Percentiles rank a stretch among this genome's conserved stretches.
These are phyloP conservation scores for Temnothorax ravouxi DNA, from an alignment of 2,888 invertebrate genomes.

Conservation along the genomic window DNA sequence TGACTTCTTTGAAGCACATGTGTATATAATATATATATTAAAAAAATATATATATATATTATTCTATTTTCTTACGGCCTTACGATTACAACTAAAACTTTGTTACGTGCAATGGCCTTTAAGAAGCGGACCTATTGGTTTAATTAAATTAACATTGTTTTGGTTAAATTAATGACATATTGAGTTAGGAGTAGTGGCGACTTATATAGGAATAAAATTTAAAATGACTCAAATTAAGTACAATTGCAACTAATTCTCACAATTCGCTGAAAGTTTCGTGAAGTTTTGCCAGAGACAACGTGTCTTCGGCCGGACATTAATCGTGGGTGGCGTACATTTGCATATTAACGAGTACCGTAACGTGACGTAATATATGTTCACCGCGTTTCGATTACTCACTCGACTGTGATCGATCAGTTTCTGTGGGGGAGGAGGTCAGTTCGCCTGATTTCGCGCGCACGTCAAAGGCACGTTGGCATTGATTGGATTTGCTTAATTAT, in stretches of 20 bases:
- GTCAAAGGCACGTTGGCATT: neutral
- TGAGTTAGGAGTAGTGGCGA: too few relatives aligned
- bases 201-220: too few relatives aligned
- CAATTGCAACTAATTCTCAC: conserved; percentile 22
- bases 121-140: too few relatives aligned
- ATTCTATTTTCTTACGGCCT: too few relatives aligned
- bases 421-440: neutral
- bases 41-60: too few relatives aligned
- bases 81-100: too few relatives aligned
- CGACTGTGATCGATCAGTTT: conserved; percentile 39
- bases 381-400: conserved; percentile 32
- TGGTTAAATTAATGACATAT: too few relatives aligned
- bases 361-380: conserved; percentile 22
- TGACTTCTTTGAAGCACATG: neutral
- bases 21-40: neutral
- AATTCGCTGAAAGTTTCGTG: conserved; percentile 53
- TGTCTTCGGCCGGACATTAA: neutral
- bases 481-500: conserved; percentile 39
- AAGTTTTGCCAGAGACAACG: conserved; percentile 40
- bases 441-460: neutral
- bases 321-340: conserved; percentile 17
- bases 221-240: too few relatives aligned
- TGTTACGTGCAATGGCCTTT: too few relatives aligned
- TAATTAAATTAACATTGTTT: too few relatives aligned
- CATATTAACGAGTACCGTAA: conserved; percentile 39